A percentile compares a stretch with the other conserved stretches of the same genome.
phyloP scores from a whole-genome alignment of 2,113 vertebrate genomes.

The Paratilapia polleni region DNA sequence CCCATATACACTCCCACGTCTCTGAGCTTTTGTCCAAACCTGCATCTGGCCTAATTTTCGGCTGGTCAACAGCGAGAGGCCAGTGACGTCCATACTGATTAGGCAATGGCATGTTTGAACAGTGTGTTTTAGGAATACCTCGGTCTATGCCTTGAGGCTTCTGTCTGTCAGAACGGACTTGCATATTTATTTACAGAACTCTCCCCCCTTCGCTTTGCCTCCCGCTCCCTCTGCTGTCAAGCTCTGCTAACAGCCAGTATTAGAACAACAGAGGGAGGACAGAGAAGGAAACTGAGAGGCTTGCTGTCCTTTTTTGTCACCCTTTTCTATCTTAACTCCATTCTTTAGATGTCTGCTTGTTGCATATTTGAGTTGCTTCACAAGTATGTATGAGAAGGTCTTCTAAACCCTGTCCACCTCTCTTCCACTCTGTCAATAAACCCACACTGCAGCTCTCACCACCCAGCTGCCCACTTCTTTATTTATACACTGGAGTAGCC shows the following conservation, averaged over 20 bases:
- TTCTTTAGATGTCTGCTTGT: slow-evolving; percentile 52
- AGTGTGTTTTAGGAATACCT: slow-evolving; percentile 54
- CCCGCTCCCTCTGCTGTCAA: slow-evolving; percentile 38
- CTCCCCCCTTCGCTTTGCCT: slow-evolving; percentile 41
- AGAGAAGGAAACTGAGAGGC: not conserved
- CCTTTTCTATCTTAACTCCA: not conserved
- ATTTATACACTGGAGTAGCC: slow-evolving; percentile 74
- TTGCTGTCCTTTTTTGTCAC: not conserved
- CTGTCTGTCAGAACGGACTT: slow-evolving; percentile 64
- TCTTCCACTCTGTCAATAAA: slow-evolving; percentile 78
- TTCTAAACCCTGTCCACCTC: slow-evolving; percentile 51
- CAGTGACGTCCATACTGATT: slow-evolving; percentile 39
- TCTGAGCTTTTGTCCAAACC: slow-evolving; percentile 6
- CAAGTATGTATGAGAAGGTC: slow-evolving; percentile 47
- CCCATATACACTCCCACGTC: slow-evolving; percentile 3
- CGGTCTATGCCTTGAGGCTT: slow-evolving; percentile 62
- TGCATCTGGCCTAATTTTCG: slow-evolving; percentile 28
- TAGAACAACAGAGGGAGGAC: not conserved
- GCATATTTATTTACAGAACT: slow-evolving; percentile 72
- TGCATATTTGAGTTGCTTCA: slow-evolving; percentile 52
- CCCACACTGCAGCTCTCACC: slow-evolving; percentile 69
- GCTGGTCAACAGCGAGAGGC: slow-evolving; percentile 3
- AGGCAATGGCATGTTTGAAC: slow-evolving; percentile 50
- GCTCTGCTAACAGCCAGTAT: slow-evolving; percentile 32
- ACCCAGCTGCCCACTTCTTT: slow-evolving; percentile 69